Evolutionary conservation across 2,888 invertebrate genomes (phyloP), one percentile per base, ranked within the genome.

Genomic region (Acrobasis repandana): DNA sequence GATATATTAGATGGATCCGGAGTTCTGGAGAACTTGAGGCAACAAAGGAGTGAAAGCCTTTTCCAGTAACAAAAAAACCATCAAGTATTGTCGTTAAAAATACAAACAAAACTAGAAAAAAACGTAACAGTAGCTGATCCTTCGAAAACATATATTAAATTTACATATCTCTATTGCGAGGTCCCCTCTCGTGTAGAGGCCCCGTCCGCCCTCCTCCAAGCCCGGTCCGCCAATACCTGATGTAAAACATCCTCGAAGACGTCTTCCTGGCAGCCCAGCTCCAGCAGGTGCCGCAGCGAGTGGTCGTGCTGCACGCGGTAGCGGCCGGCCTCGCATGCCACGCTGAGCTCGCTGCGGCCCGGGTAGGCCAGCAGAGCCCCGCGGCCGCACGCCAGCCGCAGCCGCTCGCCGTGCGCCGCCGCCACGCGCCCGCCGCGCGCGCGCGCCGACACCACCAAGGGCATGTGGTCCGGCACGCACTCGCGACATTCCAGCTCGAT

Each of bases 381-480:
- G 66, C 75, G 82, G 70, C 79, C 81, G 75, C 92, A 92, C 64
- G 78, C 70, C 66, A 92, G 80, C 70, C 63, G 43, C 63, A 87
- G 64, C 78, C 77, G 79, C 51, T 72, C 88, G 61, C 89, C 90
- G 54, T 68, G 47, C 57, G 71, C 61, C 65, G 72, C 79, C 5
- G 15, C 38, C 65, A 91, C 65, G 36, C 67, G 34, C 61, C 82
- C 79, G 67, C 70, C 68, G 61, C 59, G 66, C 47, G 82, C 85
- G 65, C 74, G 72, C 74, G 83, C 86, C 5, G 88, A 83, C 73
- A 79, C 75, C 81, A 92, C 86, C 71, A 85, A 70, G 69, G 92
- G 90, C 86, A 89, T 85, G 83, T 88, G 75, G 66, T 91, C 92
- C 50, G 92, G 92, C 61, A 90, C 57, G 76, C 92, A 92, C 75